A percentile compares a stretch with the other conserved stretches of the same genome.
Evolutionary conservation across 2,888 invertebrate genomes (phyloP).

Genomic region (Acrocera orbiculus): DNA sequence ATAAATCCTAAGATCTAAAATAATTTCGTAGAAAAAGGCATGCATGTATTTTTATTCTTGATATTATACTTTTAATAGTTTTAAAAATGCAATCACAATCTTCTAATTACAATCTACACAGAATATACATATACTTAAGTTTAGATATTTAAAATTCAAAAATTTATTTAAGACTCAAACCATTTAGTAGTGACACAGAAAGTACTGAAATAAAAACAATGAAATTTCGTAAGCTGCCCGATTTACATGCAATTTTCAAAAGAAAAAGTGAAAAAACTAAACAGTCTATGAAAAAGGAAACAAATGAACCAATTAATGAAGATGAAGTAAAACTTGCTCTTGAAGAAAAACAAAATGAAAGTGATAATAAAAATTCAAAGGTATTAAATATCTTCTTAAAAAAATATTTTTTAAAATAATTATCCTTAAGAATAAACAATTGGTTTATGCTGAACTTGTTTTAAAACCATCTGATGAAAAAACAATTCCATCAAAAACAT

Average conservation of each 20-base stretch:
- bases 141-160: too few species aligned
- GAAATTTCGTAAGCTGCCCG: constrained; percentile 16
- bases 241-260: constrained; percentile 26
- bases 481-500: constrained; percentile 26
- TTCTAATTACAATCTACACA: too few species aligned
- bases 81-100: too few species aligned
- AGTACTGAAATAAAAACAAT: constrained; percentile 37
- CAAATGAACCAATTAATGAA: constrained; percentile 15
- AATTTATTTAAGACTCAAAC: constrained; percentile 15
- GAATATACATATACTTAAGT: too few species aligned
- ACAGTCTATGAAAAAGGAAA: constrained; percentile 13
- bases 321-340: constrained; percentile 15
- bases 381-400: constrained; percentile 16
- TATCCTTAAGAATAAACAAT: constrained; percentile 38
- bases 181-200: constrained; percentile 47
- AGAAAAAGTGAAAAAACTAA: constrained; percentile 21
- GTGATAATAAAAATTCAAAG: constrained; percentile 29
- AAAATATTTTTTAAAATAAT: constrained; percentile 1
- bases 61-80: too few species aligned
- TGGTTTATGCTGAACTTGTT: constrained; percentile 58
- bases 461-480: constrained; percentile 32
- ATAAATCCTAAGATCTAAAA: too few species aligned
- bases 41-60: background rate
- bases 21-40: background rate
- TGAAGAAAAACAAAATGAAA: constrained; percentile 19